phyloP scores from a whole-genome alignment of 2,797 vertebrate genomes.

The Anguilla pacifica region DNA sequence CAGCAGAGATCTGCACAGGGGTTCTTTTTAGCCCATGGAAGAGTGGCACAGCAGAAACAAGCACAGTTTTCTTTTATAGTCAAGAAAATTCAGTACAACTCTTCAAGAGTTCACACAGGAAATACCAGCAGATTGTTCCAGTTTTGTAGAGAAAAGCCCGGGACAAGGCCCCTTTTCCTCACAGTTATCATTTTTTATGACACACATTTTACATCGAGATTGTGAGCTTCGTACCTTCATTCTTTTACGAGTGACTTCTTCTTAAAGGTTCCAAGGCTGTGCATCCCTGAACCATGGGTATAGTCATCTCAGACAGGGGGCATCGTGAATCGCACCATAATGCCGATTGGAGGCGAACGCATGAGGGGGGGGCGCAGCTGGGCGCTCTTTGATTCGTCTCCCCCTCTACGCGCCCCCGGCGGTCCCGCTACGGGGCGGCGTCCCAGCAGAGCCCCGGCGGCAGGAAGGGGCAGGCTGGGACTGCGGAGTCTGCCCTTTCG shows the following conservation, averaged over 20 bases:
- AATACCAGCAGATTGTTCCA: background rate
- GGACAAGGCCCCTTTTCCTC: background rate
- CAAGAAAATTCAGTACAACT: background rate
- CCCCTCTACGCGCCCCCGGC: conserved; percentile 48
- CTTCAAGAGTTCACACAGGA: background rate
- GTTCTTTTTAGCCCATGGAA: background rate
- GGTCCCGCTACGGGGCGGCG: conserved; percentile 57
- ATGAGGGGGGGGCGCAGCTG: conserved; percentile 50
- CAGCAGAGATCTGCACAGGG: background rate
- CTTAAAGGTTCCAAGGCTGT: background rate
- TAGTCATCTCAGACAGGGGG: background rate
- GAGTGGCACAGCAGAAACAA: background rate
- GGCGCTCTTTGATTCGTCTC: conserved; percentile 64
- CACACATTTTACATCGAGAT: background rate
- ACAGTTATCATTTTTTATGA: background rate
- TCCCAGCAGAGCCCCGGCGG: conserved; percentile 67
- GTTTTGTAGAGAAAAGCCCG: background rate
- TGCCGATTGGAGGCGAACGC: conserved; percentile 74
- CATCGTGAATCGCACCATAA: conserved; percentile 43
- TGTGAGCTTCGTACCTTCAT: background rate
- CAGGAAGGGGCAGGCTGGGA: conserved; percentile 49
- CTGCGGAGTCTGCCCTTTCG: background rate
- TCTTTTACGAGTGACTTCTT: background rate
- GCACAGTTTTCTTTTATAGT: background rate
- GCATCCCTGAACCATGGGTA: background rate